Percentiles rank a stretch among this genome's conserved stretches.
phyloP scores from a whole-genome alignment of 1,140 invertebrate species.

The Magallana angulata region DNA sequence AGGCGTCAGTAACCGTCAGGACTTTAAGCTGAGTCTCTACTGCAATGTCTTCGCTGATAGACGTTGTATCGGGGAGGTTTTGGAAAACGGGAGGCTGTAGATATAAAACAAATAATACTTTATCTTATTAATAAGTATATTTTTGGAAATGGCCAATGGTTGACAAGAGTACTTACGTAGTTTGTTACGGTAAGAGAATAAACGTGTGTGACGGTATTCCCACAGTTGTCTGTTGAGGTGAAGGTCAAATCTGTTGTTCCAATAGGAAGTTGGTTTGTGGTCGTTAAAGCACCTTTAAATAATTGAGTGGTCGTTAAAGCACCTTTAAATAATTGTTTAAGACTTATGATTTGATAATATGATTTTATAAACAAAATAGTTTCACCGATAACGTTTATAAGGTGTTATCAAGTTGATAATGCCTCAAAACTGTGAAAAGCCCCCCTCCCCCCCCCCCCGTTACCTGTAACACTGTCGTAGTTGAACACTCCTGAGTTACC shows the following conservation, averaged over 20 bases:
- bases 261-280: not conserved
- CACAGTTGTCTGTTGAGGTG: conserved; percentile 39
- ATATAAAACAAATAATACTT: not conserved
- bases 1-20: conserved; percentile 23
- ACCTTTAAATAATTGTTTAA: not conserved
- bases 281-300: not conserved
- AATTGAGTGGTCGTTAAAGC: not conserved
- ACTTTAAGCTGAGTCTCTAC: not conserved
- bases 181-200: conserved; percentile 32
- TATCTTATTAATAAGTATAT: not conserved
- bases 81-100: conserved; percentile 17
- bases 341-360: no score
- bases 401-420: no score
- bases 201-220: conserved; percentile 20
- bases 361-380: no score
- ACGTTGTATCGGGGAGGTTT: not conserved
- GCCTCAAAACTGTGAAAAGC: no score
- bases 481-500: not conserved
- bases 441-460: not conserved
- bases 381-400: no score
- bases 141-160: no score
- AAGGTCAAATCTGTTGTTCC: conserved; percentile 37
- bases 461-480: not conserved
- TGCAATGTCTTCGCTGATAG: not conserved
- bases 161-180: conserved; percentile 34